Evolutionary conservation across 2,113 vertebrate genomes (phyloP).

Genomic region (Sceloporus undulatus): DNA sequence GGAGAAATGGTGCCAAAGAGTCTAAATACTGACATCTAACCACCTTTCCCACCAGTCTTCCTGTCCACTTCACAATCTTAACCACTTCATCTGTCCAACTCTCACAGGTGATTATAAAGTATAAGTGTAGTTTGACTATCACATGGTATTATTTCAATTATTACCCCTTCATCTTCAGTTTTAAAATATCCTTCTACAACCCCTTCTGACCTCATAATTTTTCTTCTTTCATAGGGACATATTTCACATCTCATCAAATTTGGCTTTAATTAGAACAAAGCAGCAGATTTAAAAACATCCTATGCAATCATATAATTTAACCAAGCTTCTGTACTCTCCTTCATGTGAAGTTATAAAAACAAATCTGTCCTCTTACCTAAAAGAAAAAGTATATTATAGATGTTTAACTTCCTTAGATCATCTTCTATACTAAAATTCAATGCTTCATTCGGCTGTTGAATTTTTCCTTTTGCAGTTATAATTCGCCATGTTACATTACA

Average conservation of each 20-base stretch:
- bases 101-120: background rate
- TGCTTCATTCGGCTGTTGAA: slow-evolving; percentile 68
- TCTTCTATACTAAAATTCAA: slow-evolving; percentile 68
- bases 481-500: slow-evolving; percentile 64
- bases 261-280: background rate
- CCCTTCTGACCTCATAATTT: background rate
- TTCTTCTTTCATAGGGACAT: background rate
- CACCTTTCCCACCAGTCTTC: too few relatives aligned
- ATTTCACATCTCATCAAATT: background rate
- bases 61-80: background rate
- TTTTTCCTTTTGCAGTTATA: slow-evolving; percentile 70
- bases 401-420: slow-evolving; percentile 64
- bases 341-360: slow-evolving; percentile 15
- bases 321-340: background rate
- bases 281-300: background rate
- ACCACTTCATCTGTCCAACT: background rate
- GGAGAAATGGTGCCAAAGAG: too few relatives aligned
- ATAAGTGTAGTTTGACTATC: background rate
- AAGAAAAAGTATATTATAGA: slow-evolving; percentile 46
- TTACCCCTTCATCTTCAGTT: background rate
- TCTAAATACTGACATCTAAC: too few relatives aligned
- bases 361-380: slow-evolving; percentile 23
- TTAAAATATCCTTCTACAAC: background rate
- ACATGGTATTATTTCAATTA: background rate
- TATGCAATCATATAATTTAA: background rate